phyloP scores from a whole-genome alignment of 2,797 vertebrate species.

The Mycteria americana region DNA sequence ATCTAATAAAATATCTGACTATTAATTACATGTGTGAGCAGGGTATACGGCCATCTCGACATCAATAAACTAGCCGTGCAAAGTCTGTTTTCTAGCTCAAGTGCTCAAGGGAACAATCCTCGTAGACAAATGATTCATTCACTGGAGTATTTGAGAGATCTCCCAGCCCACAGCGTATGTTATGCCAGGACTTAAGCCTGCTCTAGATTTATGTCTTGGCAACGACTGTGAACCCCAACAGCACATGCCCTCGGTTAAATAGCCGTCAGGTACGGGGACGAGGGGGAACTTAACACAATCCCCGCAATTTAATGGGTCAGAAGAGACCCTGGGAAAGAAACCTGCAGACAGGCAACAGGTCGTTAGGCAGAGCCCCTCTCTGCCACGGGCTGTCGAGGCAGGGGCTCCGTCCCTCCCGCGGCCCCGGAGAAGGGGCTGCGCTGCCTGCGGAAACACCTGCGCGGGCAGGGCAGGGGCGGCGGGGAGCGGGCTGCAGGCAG shows the following conservation, averaged over 20 bases:
- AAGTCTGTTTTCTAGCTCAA: constrained; percentile 38
- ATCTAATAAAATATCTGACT: constrained; percentile 31
- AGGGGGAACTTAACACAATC: background rate
- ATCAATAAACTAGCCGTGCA: constrained; percentile 32
- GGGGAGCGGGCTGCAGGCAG: background rate
- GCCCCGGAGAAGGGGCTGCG: background rate
- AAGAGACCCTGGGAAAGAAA: background rate
- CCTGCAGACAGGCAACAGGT: background rate
- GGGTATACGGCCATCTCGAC: background rate
- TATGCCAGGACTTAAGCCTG: background rate
- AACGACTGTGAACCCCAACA: background rate
- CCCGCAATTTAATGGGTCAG: background rate
- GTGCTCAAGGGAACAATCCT: constrained; percentile 50
- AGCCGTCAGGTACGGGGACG: background rate
- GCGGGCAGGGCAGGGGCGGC: background rate
- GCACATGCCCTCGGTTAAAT: background rate
- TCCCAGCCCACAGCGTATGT: background rate
- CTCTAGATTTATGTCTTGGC: background rate
- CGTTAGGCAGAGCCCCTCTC: background rate
- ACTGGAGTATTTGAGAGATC: background rate
- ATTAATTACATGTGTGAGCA: constrained; percentile 1
- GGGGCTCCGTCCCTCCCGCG: background rate
- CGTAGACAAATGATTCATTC: constrained; percentile 38
- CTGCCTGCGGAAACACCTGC: background rate
- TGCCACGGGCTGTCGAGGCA: background rate